Evolutionary conservation across 1,140 invertebrate species (phyloP).

Genomic region (Mercenaria mercenaria): DNA sequence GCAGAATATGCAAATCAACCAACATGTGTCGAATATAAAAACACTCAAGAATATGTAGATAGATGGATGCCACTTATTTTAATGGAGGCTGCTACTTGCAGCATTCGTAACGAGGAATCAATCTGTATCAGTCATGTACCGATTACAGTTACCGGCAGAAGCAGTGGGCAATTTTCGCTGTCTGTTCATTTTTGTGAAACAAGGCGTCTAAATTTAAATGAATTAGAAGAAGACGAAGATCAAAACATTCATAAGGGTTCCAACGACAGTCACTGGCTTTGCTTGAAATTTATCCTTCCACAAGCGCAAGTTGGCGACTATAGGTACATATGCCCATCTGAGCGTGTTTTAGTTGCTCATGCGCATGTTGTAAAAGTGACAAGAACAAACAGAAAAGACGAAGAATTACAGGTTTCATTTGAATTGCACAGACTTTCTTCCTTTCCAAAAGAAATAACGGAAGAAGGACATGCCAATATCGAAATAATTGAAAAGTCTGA

Average conservation of each 20-base stretch:
- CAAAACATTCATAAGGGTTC: background rate
- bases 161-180: conserved; percentile 56
- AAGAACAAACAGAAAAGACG: conserved; percentile 31
- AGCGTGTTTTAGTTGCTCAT: background rate
- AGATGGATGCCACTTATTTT: conserved; percentile 70
- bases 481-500: conserved; percentile 64
- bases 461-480: background rate
- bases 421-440: background rate
- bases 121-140: conserved; percentile 58
- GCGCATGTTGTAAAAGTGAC: conserved; percentile 36
- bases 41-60: conserved; percentile 59
- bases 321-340: background rate
- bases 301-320: background rate
- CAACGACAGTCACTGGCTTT: conserved; percentile 52
- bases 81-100: conserved; percentile 72
- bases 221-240: conserved; percentile 39
- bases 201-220: conserved; percentile 60
- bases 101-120: conserved; percentile 56
- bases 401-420: conserved; percentile 14
- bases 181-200: conserved; percentile 35
- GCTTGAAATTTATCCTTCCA: conserved; percentile 16
- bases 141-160: conserved; percentile 25
- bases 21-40: conserved; percentile 42
- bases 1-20: conserved; percentile 18
- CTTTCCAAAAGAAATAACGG: background rate